phyloP scores from a whole-genome alignment of 64 coral and sea anemone genomes.

The Montipora foliosa region DNA sequence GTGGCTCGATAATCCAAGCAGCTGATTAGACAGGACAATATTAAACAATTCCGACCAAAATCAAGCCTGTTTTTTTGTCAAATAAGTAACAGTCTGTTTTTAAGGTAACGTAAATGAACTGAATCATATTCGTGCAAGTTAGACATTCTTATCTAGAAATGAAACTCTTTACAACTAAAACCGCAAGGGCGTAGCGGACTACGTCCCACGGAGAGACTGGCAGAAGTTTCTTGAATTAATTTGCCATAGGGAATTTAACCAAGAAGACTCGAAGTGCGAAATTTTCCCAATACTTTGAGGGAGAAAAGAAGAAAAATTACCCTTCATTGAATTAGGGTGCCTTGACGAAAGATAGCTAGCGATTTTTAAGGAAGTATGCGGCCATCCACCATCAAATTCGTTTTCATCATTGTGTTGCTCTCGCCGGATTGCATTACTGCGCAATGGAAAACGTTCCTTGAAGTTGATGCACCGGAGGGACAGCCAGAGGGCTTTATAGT shows the following conservation, averaged over 20 bases:
- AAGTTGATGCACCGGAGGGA: slow-evolving; percentile 54
- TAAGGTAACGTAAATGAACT: background rate
- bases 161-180: background rate
- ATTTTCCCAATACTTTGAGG: background rate
- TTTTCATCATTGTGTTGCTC: background rate
- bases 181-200: background rate
- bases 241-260: background rate
- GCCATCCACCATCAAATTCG: background rate
- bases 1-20: background rate
- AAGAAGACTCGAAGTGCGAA: background rate
- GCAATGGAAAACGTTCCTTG: slow-evolving; percentile 38
- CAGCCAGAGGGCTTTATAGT: slow-evolving; percentile 29
- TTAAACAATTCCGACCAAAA: too few species aligned
- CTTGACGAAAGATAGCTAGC: background rate
- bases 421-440: background rate
- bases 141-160: background rate
- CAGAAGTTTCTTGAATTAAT: background rate
- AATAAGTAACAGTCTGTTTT: background rate
- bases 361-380: background rate
- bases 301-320: background rate
- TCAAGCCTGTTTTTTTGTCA: background rate
- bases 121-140: background rate
- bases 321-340: background rate
- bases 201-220: background rate
- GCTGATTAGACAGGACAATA: background rate